Base-by-base conservation (phyloP, 2,113 vertebrate species). In the Enhydra lutris region DNA sequence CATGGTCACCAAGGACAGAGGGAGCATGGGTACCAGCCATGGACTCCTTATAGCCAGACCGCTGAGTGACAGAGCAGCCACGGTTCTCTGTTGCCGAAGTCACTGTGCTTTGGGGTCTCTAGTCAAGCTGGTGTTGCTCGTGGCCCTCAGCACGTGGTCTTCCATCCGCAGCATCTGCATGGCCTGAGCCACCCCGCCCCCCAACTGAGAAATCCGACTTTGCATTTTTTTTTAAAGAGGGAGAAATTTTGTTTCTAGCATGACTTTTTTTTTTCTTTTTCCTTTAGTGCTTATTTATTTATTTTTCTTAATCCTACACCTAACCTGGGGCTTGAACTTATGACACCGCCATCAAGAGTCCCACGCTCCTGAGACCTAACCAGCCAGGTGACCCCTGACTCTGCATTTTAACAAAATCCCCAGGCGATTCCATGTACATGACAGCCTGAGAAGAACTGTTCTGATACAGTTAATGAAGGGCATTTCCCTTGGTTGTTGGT, bases 401-500 rank as follows among this genome's bases (percentile, higher is more conserved):
- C 45, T 55, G 42, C 20, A 1, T 65, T 59, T 61, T n/a, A 59
- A 39, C 24, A 34, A 78, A 45, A 26, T 6, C 57, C 50, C 74
- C 3, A 1, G 86, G 31, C 0, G 1, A 39, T 6, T 17, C 61
- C 4, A 1, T 1, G 52, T 20, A 9, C 11, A 15, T 4, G 50
- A 3, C 13, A 17, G 74, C 61, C 21, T 36, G 36, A 67, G 73
- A 29, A 67, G 73, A 29, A 36, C 34, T 52, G 26, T 6, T 36
- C 17, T 76, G 52, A 42, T 20, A 42, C 6, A 4, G 1, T 36
- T 42, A 26, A 39, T 13, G 69, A 34, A n/a, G 31, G 20, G 24
- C 1, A 0, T 31, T 71, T 31, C 13, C 0, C 1, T 17, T 13
- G 13, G 50, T 12, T 21, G 55, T n/a, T 13, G 4, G 21, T 24